phyloP scores from a whole-genome alignment of 2,113 vertebrate genomes.

The Saguinus midas region DNA sequence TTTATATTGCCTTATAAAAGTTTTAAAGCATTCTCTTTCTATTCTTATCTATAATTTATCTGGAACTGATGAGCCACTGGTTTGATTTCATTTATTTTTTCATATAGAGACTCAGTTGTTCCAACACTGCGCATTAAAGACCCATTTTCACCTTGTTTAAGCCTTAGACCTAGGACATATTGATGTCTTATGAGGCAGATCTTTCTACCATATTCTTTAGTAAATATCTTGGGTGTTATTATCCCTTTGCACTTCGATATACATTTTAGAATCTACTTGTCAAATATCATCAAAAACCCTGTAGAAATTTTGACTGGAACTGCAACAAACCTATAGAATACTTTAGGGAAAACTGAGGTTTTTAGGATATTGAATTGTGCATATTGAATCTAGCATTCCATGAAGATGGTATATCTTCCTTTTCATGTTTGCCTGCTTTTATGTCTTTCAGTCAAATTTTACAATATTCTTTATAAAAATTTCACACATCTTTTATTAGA shows the following conservation, averaged over 20 bases:
- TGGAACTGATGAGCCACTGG: neutral
- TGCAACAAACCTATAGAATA: neutral
- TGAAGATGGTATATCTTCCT: neutral
- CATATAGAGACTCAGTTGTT: neutral
- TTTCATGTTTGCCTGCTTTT: neutral
- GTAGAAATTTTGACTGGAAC: neutral
- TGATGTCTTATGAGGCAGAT: neutral
- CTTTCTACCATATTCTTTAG: neutral
- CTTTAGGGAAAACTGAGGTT: neutral
- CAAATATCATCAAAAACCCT: neutral
- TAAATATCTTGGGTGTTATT: neutral
- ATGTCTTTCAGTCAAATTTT: neutral
- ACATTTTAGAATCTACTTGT: neutral
- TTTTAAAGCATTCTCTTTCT: neutral
- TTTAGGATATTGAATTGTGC: neutral
- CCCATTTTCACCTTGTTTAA: neutral
- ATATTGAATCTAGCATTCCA: neutral
- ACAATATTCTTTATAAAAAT: neutral
- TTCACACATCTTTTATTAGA: neutral
- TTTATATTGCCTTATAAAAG: neutral
- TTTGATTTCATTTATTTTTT: neutral
- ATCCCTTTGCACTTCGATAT: neutral
- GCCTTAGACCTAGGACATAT: neutral
- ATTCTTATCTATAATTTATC: rapidly evolving
- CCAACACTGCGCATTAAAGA: neutral